Base-by-base conservation (phyloP, 2,113 vertebrate genomes). In the Labeo rohita region DNA sequence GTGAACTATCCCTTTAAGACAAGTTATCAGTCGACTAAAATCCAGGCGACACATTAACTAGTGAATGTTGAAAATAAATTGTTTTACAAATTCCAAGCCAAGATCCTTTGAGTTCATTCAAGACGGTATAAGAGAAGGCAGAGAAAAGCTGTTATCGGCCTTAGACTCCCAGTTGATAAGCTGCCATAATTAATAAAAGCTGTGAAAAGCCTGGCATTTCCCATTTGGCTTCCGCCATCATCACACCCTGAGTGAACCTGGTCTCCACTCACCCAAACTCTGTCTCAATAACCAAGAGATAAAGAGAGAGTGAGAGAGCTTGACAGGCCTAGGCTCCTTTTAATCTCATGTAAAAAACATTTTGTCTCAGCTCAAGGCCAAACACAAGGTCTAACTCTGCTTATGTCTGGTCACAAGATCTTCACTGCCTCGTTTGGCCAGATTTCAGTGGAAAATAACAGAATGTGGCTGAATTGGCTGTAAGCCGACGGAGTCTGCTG, bases 121-220 rank as follows among this genome's bases (percentile, higher is more conserved):
- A 49, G 11, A 28, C 11, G 1, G 5, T 15, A 7, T 49, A 23
- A 75, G 45, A 47, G 43, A 49, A 49, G 21, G 21, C 21, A 1
- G 8, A 28, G 59, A 65, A 61, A 80, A 28, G 2, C 43, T 50
- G n/a, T 70, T 82, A 34, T 52, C 3, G 9, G 15, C 36, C 18
- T 45, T 63, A 45, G 52, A 72, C 45, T 83, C 47, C 8, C 65
- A 54, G 23, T 34, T 70, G 82, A 59, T 73, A 73, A 73, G 47
- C 52, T 6, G 16, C 34, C 66, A 43, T 83, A 73, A 84, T 84
- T 73, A 84, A 73, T 73, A 73, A 73, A 72, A 84, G 28, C 81
- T 45, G 81, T 39, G 49, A 54, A 83, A 73, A 72, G 65, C 21
- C 81, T 45, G 18, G 49, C 49, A 84, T 73, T 83, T 83, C 81